phyloP scores from a whole-genome alignment of 2,797 vertebrate genomes.

The Numenius phaeopus region DNA sequence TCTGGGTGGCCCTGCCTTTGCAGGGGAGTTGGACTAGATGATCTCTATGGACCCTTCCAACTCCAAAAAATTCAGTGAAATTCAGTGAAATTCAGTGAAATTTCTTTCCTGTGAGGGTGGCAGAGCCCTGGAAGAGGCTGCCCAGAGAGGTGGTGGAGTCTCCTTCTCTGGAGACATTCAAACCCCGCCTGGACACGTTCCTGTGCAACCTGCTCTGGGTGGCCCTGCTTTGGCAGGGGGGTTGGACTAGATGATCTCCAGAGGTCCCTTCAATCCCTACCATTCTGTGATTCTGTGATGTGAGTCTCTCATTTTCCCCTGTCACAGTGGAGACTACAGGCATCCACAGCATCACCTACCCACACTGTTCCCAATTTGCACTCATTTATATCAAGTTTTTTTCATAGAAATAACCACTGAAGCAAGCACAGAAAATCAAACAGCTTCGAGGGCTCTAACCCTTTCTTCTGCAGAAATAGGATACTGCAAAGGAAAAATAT shows the following conservation, averaged over 20 bases:
- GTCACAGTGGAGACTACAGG: background rate
- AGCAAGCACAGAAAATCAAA: background rate
- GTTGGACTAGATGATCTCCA: background rate
- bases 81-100: too few species aligned
- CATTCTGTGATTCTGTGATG: background rate
- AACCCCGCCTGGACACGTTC: background rate
- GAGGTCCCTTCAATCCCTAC: background rate
- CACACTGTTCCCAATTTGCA: background rate
- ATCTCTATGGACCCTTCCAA: too few species aligned
- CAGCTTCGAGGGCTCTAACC: background rate
- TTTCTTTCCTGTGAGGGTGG: background rate
- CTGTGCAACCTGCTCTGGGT: background rate
- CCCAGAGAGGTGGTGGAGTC: background rate
- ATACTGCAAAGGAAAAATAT: background rate
- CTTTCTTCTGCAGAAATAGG: background rate
- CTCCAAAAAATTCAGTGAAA: too few species aligned
- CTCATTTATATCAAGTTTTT: accelerated
- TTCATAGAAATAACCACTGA: background rate
- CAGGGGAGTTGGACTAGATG: too few species aligned
- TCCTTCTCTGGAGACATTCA: background rate
- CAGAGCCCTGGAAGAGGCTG: background rate
- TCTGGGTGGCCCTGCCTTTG: too few species aligned
- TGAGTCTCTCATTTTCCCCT: background rate
- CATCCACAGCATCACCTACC: background rate
- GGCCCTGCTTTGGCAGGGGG: background rate